Evolutionary conservation across 2,797 vertebrate species (phyloP).

Genomic region (Craterocephalus amniculus): DNA sequence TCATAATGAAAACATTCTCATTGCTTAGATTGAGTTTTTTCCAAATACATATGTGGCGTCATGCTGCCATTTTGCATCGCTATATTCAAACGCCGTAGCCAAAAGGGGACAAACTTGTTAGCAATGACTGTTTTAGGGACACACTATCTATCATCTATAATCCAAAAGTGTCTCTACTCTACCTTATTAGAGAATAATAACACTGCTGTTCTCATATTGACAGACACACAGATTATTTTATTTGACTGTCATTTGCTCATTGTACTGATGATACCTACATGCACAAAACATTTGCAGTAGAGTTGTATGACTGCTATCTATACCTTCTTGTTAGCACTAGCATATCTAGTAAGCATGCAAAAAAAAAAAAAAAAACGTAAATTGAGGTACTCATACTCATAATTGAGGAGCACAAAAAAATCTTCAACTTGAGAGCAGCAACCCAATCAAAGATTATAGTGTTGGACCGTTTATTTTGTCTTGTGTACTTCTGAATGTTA

Average conservation of each 20-base stretch:
- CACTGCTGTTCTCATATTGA: not conserved
- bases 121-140: no score
- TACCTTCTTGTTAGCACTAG: not conserved
- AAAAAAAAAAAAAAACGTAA: no score
- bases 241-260: not conserved
- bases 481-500: not conserved
- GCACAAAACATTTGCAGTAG: not conserved
- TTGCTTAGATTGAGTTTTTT: no score
- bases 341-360: not conserved
- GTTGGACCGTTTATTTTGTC: not conserved
- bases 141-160: no score
- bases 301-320: not conserved
- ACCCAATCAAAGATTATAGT: not conserved
- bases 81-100: no score
- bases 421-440: not conserved
- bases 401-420: no score
- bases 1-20: no score
- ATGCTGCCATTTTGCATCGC: no score
- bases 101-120: no score
- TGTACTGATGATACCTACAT: not conserved
- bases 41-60: no score
- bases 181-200: not conserved
- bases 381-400: no score
- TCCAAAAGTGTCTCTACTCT: not conserved
- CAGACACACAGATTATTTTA: not conserved